Evolutionary conservation across 2,797 vertebrate species (phyloP).

Genomic region (Sarcophilus harrisii): DNA sequence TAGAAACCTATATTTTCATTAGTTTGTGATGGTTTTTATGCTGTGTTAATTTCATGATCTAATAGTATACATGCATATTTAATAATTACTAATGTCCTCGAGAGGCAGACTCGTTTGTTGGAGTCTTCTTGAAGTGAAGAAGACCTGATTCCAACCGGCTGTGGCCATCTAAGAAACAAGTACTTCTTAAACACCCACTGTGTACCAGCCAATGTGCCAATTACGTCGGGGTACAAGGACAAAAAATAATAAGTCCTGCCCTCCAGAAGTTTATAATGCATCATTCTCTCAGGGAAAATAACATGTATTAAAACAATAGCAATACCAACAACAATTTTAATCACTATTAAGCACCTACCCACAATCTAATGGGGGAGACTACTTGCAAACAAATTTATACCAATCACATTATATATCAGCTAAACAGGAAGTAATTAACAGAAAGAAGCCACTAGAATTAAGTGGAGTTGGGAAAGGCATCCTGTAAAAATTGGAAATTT

Average conservation of each 20-base stretch:
- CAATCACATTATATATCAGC: not conserved
- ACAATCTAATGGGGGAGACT: not conserved
- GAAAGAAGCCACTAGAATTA: not conserved
- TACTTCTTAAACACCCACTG: not conserved
- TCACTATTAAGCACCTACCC: not conserved
- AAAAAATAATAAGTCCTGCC: not conserved
- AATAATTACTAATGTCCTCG: not conserved
- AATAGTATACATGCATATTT: not conserved
- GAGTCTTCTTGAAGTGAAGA: not conserved
- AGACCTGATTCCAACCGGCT: not conserved
- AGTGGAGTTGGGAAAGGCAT: not conserved
- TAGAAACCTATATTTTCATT: not conserved
- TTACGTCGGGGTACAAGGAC: not conserved
- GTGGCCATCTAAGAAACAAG: not conserved
- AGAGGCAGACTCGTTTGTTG: not conserved
- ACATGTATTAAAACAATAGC: not conserved
- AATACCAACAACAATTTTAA: not conserved
- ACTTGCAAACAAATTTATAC: not conserved
- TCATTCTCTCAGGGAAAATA: not conserved
- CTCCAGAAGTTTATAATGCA: not conserved
- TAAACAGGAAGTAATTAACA: not conserved
- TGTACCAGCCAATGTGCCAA: not conserved
- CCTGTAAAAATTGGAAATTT: not conserved
- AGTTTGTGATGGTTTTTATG: not conserved
- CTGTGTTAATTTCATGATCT: not conserved